phyloP scores from a whole-genome alignment of 2,797 vertebrate species.

The Poecilia wingei region DNA sequence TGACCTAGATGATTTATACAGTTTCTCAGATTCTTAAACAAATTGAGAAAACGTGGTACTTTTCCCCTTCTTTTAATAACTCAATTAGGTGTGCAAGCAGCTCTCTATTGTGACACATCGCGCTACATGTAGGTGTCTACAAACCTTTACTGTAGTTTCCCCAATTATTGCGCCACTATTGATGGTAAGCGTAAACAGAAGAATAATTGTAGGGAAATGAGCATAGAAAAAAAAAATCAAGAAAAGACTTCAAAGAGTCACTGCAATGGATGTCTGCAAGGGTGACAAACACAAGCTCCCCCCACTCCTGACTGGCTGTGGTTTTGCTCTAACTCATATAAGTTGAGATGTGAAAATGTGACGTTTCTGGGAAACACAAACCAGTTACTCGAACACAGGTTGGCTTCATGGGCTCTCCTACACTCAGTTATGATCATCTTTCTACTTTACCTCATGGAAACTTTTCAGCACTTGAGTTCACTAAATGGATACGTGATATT shows the following conservation, averaged over 20 bases:
- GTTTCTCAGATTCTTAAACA: neutral
- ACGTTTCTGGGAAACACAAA: slow-evolving; percentile 66
- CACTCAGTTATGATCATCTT: slow-evolving; percentile 16
- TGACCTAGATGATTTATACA: neutral
- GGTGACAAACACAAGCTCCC: slow-evolving; percentile 21
- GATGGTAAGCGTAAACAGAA: neutral
- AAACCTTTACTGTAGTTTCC: slow-evolving; percentile 20
- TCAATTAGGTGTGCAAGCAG: neutral
- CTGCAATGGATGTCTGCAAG: slow-evolving; percentile 35
- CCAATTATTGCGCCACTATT: neutral
- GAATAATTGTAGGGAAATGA: slow-evolving; percentile 8
- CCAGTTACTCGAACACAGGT: slow-evolving; percentile 54
- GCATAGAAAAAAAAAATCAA: neutral
- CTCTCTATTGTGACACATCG: slow-evolving; percentile 1
- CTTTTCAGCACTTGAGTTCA: slow-evolving; percentile 25
- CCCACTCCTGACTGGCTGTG: slow-evolving; percentile 49
- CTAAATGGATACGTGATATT: slow-evolving; percentile 39
- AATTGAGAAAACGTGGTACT: neutral
- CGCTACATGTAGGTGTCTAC: neutral
- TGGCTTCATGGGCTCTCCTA: slow-evolving; percentile 26
- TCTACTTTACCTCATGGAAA: slow-evolving; percentile 53
- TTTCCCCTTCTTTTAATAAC: neutral
- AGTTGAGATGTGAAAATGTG: slow-evolving; percentile 56
- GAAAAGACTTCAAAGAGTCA: slow-evolving; percentile 25
- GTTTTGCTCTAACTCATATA: slow-evolving; percentile 50